Conservation (phyloP, 1,140 invertebrate genomes). For the Drosophila orena region DNA sequence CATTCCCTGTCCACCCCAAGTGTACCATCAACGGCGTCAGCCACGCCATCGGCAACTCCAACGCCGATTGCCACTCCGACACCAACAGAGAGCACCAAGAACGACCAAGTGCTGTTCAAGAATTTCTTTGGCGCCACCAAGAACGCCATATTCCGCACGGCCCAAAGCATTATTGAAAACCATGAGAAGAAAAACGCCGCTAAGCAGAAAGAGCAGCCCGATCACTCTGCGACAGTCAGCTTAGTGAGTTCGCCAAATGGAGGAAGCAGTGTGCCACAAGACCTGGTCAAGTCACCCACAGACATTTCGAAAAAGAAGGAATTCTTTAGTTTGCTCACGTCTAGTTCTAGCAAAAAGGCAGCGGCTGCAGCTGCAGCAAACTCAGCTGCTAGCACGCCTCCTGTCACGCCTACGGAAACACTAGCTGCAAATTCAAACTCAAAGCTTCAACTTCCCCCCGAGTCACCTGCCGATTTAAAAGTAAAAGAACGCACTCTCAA, state of each 20-base stretch:
- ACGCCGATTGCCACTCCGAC: slow-evolving; percentile 55
- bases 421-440: not conserved
- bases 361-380: slow-evolving; percentile 64
- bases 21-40: slow-evolving; percentile 29
- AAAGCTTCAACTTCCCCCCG: slow-evolving; percentile 2
- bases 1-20: not conserved
- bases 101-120: slow-evolving; percentile 80
- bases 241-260: slow-evolving; percentile 13
- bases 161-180: slow-evolving; percentile 84
- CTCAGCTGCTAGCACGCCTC: slow-evolving; percentile 47
- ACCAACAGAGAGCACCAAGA: slow-evolving; percentile 70
- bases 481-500: slow-evolving; percentile 67
- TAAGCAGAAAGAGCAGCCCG: slow-evolving; percentile 70
- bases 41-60: slow-evolving; percentile 33
- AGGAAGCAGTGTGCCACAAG: slow-evolving; percentile 27
- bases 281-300: slow-evolving; percentile 77
- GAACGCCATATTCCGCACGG: slow-evolving; percentile 84
- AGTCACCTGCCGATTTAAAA: slow-evolving; percentile 28
- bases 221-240: slow-evolving; percentile 1
- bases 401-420: slow-evolving; percentile 47
- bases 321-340: slow-evolving; percentile 78
- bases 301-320: slow-evolving; percentile 84
- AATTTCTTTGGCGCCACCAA: slow-evolving; percentile 84
- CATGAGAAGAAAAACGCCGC: slow-evolving; percentile 84
- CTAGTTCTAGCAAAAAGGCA: slow-evolving; percentile 78